A percentile compares a stretch with the other conserved stretches of the same genome.
These are phyloP conservation scores for Pseudorectes ferrugineus DNA, from an alignment of 2,113 vertebrate species.

Conservation along the genomic window DNA sequence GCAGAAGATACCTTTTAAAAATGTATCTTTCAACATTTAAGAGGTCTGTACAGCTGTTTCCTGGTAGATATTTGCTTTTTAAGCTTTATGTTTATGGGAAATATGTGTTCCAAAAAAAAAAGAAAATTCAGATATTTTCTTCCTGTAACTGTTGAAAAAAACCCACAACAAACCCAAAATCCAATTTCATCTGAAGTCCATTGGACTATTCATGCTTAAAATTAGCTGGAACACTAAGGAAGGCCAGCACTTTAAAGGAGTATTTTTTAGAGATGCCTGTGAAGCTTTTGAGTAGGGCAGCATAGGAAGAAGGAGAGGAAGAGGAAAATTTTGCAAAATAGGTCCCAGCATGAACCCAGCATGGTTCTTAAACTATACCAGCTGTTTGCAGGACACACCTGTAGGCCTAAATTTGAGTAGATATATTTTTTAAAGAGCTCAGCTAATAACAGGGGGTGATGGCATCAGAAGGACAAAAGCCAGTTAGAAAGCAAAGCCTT, in stretches of 20 bases:
- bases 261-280: background rate
- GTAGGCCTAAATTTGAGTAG: background rate
- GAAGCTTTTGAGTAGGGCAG: background rate
- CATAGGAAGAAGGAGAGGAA: conserved; percentile 25
- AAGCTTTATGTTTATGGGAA: background rate
- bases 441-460: background rate
- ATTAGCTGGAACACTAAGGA: background rate
- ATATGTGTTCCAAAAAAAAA: background rate
- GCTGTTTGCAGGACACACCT: conserved; percentile 51
- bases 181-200: background rate
- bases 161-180: background rate
- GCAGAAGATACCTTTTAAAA: background rate
- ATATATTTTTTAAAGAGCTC: background rate
- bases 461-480: background rate
- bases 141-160: background rate
- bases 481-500: conserved; percentile 8
- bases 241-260: background rate
- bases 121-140: background rate
- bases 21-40: background rate
- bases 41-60: background rate
- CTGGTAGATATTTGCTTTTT: background rate
- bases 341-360: conserved; percentile 26
- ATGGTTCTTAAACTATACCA: background rate
- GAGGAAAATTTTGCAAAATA: conserved; percentile 33
- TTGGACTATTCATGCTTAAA: background rate